Evolutionary conservation across 2,797 vertebrate genomes (phyloP), one percentile per base, ranked within the genome.

Genomic region (Falco cherrug): DNA sequence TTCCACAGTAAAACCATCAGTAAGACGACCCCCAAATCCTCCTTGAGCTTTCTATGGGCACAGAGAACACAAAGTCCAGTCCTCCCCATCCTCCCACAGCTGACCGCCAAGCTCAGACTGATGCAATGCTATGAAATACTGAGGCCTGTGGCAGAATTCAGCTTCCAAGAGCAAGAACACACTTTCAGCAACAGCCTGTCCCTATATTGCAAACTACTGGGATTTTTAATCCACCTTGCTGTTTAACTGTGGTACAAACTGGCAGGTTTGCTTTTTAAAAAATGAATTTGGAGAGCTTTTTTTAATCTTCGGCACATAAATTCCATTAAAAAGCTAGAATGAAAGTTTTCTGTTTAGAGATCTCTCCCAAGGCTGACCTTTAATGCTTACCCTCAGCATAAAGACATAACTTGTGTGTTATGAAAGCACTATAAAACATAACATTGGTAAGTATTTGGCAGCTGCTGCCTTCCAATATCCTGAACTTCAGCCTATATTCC

Each of bases 41-140:
- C 45, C 65, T 85, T 13, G 7, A 60, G 71, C 56, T 61, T 57
- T 60, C 25, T 76, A 8, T 57, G 75, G 12, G 2, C 65, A 25
- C 24, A 56, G 47, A 69, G 76, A 43, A 31, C 64, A 53, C 10
- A 1, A n/a, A 84, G 51, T 7, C 51, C 67, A 50, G 64, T 7
- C 28, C 29, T 74, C 13, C 41, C 68, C 26, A 3, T 51, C 41
- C 37, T 64, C 75, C 47, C 56, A 3, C 28, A 16, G 81, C 92
- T 10, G 22, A 74, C 48, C 13, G 54, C 59, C 1, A 0, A 56
- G 84, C 73, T 79, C 18, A 1, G 74, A 18, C 93, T 97, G 97
- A 96, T 89, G 95, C 94, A 96, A 94, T 13, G n/a, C 51, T 24
- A 6, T 28, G 92, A 95, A 95, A 97, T 47, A 28, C 28, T 0